Evolutionary conservation across 2,113 vertebrate genomes (phyloP), one percentile per base, ranked within the genome.

Genomic region (Elachura formosa): DNA sequence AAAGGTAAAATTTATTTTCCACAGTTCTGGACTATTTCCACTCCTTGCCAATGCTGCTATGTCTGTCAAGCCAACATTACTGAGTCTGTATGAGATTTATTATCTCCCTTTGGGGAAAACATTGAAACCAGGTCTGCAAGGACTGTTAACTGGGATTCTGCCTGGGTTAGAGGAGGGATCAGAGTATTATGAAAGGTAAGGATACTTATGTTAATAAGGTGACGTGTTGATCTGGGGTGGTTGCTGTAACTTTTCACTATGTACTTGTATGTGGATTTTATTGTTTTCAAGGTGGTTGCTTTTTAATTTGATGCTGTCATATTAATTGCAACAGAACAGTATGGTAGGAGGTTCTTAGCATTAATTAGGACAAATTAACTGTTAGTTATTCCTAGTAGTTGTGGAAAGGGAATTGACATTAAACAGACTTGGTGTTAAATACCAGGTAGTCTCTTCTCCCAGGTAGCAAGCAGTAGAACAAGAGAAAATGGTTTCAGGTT

Each of bases 11-110:
- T 74, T 62, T 75, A 22, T 88, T 95, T 80, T 97, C 86, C 41
- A 91, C 94, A 99, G 99, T 96, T 99, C 99, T 41, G 99, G 99
- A 48, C 98, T 99, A 68, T 99, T 99, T 97, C 99, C 99, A 88
- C 98, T 99, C 93, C 99, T 99, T 96, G 99, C 99, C 97, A 99
- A 99, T 95, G 99, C 99, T 55, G 99, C 99, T 31, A 99, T 99
- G 99, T 99, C 99, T 88, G 99, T 99, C 86, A 99, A 99, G 96
- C 99, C 99, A 84, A 99, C 98, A 8, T 97, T 99, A 87, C 93
- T 99, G 87, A 99, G 99, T 89, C 98, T 99, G 67, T 99, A 99
- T 97, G 99, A 99, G 96, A 99, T 98, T 41, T 99, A 99, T 97
- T 99, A 99, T 94, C 96, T 99, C 69, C 99, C 99, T 84, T 96